Percentiles rank a stretch among this genome's conserved stretches.
Evolutionary conservation across 2,113 vertebrate genomes (phyloP).

Genomic region (Elephas maximus): DNA sequence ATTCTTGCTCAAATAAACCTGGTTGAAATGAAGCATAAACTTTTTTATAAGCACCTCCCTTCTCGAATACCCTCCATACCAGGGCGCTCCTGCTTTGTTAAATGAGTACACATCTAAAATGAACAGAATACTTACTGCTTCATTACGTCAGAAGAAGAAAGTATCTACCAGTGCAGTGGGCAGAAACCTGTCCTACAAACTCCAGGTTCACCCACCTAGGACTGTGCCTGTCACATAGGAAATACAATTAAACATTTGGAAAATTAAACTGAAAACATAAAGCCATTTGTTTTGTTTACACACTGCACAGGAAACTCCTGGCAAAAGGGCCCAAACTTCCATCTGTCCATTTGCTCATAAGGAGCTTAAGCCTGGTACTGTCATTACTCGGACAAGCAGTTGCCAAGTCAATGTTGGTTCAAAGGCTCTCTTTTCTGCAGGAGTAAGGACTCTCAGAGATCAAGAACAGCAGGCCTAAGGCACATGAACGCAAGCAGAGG

Average conservation of each 20-base stretch:
- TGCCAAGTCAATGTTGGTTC: background rate
- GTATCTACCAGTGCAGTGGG: background rate
- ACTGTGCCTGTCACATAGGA: background rate
- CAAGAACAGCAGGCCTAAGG: background rate
- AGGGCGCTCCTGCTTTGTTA: background rate
- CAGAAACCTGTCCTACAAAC: background rate
- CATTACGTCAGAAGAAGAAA: constrained; percentile 8
- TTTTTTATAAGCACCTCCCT: background rate
- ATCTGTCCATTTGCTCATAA: constrained; percentile 27
- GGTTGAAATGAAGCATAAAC: background rate
- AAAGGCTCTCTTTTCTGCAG: background rate
- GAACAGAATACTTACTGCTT: background rate
- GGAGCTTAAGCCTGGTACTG: background rate
- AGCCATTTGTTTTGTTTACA: constrained; percentile 43
- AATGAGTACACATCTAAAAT: background rate
- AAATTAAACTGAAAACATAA: constrained; percentile 40
- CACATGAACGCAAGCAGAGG: background rate
- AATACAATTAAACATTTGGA: constrained; percentile 2
- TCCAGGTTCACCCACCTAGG: background rate
- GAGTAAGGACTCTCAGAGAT: background rate
- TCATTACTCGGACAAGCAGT: background rate
- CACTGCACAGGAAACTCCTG: background rate
- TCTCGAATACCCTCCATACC: background rate
- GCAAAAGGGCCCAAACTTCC: background rate
- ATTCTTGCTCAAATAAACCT: constrained; percentile 53